phyloP scores from a whole-genome alignment of 2,888 invertebrate genomes.

The Drosophila stalkeri region DNA sequence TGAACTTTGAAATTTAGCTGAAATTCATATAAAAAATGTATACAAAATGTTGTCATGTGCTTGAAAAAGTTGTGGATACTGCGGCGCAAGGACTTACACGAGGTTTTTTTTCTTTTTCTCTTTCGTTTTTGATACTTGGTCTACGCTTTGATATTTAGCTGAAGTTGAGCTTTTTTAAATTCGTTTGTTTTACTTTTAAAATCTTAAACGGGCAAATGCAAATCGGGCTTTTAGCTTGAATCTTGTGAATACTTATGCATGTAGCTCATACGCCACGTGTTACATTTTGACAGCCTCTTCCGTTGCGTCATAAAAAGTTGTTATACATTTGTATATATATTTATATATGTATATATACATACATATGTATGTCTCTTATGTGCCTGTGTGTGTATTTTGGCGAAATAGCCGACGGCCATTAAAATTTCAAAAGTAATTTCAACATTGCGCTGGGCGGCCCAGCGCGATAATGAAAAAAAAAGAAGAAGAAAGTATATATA shows the following conservation, averaged over 20 bases:
- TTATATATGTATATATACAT: neutral
- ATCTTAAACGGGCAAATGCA: constrained; percentile 19
- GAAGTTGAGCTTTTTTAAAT: constrained; percentile 19
- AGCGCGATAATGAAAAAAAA: constrained; percentile 47
- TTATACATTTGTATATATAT: constrained; percentile 2
- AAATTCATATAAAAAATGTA: constrained; percentile 23
- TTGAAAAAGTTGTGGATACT: constrained; percentile 10
- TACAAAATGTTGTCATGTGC: constrained; percentile 18
- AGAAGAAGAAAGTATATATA: neutral
- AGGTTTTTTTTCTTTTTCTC: neutral
- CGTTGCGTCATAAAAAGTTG: constrained; percentile 37
- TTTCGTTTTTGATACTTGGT: neutral
- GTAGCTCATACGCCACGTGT: constrained; percentile 7
- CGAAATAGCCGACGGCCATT: constrained; percentile 55
- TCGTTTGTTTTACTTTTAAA: constrained; percentile 18
- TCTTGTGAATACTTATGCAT: constrained; percentile 34
- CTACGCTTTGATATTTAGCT: neutral
- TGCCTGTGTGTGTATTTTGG: constrained; percentile 7
- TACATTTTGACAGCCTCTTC: constrained; percentile 23
- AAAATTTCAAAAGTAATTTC: constrained; percentile 71
- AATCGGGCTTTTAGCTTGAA: constrained; percentile 11
- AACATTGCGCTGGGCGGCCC: constrained; percentile 47
- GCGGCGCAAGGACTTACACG: neutral
- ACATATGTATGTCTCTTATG: neutral
- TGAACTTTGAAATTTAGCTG: constrained; percentile 57